These are phyloP conservation scores for Drosophila nigricruria DNA, from an alignment of 2,888 invertebrate species.

Conservation along the genomic window DNA sequence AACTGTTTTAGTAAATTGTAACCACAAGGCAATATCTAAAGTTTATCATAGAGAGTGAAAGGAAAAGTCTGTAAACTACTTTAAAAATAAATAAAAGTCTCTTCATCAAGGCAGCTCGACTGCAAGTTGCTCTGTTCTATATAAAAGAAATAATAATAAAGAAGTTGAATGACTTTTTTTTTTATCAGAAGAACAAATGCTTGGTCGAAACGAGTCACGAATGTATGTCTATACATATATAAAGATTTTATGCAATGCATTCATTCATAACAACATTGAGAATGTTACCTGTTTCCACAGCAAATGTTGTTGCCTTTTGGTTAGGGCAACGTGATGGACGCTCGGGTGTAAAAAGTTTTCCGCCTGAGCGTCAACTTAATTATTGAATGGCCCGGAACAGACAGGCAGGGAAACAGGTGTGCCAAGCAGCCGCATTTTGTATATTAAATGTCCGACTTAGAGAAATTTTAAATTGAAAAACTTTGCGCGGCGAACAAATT, in stretches of 20 bases:
- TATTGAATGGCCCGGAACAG: constrained; percentile 57
- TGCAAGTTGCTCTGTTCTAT: not conserved
- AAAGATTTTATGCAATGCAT: not conserved
- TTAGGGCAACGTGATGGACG: constrained; percentile 13
- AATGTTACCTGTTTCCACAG: constrained; percentile 16
- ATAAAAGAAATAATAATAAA: not conserved
- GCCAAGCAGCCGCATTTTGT: constrained; percentile 60
- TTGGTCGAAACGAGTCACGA: no score
- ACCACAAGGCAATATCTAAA: not conserved
- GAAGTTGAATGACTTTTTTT: not conserved
- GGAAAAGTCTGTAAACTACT: not conserved
- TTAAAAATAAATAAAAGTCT: not conserved
- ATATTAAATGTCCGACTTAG: constrained; percentile 72
- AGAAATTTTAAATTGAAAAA: constrained; percentile 77
- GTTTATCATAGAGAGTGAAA: not conserved
- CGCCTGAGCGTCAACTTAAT: constrained; percentile 67
- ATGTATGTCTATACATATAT: not conserved
- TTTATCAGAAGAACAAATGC: not conserved
- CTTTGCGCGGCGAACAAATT: constrained; percentile 71
- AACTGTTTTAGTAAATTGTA: constrained; percentile 10
- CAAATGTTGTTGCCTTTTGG: constrained; percentile 13
- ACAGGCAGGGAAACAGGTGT: constrained; percentile 57
- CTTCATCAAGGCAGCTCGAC: not conserved
- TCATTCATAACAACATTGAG: not conserved
- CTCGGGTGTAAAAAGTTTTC: constrained; percentile 59